Percentiles rank a stretch among this genome's conserved stretches.
phyloP scores from a whole-genome alignment of 2,113 vertebrate genomes.

The Brachionichthys hirsutus region DNA sequence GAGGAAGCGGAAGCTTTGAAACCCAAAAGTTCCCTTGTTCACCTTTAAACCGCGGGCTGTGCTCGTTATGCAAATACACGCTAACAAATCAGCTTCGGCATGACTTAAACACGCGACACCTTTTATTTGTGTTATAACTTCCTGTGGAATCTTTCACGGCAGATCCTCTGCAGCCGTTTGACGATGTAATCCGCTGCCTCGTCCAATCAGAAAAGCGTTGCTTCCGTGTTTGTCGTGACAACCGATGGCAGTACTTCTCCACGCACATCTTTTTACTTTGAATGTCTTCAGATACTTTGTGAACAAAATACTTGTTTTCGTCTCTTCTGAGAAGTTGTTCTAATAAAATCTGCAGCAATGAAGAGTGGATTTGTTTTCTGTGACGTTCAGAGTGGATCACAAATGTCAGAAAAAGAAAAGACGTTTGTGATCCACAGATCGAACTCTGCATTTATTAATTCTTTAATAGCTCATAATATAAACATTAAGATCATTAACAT shows the following conservation, averaged over 20 bases:
- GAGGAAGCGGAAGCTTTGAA: too few species aligned
- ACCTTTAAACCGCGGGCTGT: too few species aligned
- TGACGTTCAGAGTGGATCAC: neutral
- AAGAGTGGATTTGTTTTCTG: neutral
- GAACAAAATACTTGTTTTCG: conserved; percentile 75
- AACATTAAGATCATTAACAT: conserved; percentile 65
- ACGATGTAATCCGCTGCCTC: too few species aligned
- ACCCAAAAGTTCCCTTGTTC: too few species aligned
- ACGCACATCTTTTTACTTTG: conserved; percentile 83
- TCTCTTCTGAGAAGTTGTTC: conserved; percentile 87
- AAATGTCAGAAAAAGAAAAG: neutral
- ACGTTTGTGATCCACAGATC: neutral
- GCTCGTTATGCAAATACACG: too few species aligned
- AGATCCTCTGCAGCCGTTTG: conserved; percentile 26
- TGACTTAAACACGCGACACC: too few species aligned
- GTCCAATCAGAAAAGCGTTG: conserved; percentile 13
- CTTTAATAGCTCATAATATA: conserved; percentile 63
- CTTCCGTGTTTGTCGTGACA: conserved; percentile 52
- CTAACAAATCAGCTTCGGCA: too few species aligned
- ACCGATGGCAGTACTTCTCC: conserved; percentile 78
- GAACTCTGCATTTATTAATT: conserved; percentile 56
- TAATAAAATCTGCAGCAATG: conserved; percentile 81
- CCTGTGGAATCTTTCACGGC: too few species aligned
- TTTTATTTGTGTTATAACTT: too few species aligned
- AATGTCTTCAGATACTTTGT: conserved; percentile 85